A percentile compares a stretch with the other conserved stretches of the same genome.
Evolutionary conservation across 2,113 vertebrate species (phyloP).

Genomic region (Microcebus griseorufus): DNA sequence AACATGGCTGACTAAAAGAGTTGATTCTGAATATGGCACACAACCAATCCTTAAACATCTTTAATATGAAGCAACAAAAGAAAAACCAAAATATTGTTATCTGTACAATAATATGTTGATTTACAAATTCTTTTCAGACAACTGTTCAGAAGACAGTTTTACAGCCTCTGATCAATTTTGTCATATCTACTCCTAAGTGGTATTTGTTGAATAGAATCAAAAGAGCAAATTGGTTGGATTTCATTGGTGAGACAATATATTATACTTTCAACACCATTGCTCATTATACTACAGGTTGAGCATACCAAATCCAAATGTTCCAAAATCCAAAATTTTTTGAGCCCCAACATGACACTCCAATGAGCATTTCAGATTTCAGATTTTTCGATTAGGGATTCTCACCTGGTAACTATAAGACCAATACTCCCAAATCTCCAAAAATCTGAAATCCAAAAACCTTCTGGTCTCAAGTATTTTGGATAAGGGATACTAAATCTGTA

Average conservation of each 20-base stretch:
- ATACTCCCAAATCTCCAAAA: background rate
- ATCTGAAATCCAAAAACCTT: background rate
- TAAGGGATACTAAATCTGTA: background rate
- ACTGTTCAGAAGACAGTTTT: background rate
- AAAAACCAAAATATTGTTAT: constrained; percentile 22
- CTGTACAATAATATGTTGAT: background rate
- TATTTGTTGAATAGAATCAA: constrained; percentile 26
- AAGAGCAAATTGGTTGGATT: background rate
- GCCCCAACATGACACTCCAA: background rate
- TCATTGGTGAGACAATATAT: background rate
- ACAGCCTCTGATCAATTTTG: background rate
- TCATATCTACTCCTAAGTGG: background rate
- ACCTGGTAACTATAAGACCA: background rate
- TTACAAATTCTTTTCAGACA: constrained; percentile 27
- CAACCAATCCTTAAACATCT: background rate
- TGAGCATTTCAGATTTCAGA: background rate
- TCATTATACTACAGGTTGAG: background rate
- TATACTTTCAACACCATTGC: background rate
- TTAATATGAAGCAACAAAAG: constrained; percentile 1
- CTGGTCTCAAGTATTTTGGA: background rate
- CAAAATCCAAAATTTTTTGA: background rate
- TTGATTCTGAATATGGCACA: background rate
- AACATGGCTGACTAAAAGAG: background rate
- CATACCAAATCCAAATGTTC: background rate
- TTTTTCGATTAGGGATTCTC: background rate